Evolutionary conservation across 2,888 invertebrate genomes (phyloP).

Genomic region (Amblyteles armatorius): DNA sequence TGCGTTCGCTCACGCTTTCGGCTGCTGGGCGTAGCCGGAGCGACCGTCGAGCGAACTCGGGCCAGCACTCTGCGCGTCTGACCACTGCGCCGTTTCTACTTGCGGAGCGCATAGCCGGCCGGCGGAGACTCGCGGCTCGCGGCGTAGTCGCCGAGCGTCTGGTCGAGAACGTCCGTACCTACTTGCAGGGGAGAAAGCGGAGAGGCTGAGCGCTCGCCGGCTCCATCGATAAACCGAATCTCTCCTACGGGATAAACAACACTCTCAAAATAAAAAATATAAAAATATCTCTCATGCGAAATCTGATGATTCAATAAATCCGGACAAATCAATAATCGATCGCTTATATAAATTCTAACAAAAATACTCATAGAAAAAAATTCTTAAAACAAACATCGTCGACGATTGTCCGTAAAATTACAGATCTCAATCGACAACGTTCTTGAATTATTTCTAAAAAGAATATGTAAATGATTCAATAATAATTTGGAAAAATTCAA

Average conservation of each 20-base stretch:
- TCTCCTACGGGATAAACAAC: constrained; percentile 21
- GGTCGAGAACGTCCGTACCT: constrained; percentile 25
- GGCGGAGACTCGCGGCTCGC: constrained; percentile 14
- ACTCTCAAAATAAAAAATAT: not conserved
- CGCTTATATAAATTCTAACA: too few relatives aligned
- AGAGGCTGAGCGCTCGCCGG: constrained; percentile 11
- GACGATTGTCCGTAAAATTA: too few relatives aligned
- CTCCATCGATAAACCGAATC: constrained; percentile 49
- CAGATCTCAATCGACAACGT: too few relatives aligned
- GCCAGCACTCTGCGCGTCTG: constrained; percentile 28
- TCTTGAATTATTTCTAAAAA: too few relatives aligned
- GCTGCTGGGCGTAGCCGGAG: constrained; percentile 25
- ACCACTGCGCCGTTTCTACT: constrained; percentile 40
- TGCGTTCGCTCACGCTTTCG: constrained; percentile 36
- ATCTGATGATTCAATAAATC: too few relatives aligned
- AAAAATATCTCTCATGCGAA: not conserved
- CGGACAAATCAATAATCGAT: too few relatives aligned
- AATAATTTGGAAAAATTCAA: too few relatives aligned
- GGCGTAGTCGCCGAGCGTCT: constrained; percentile 31
- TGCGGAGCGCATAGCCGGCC: constrained; percentile 17
- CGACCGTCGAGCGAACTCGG: constrained; percentile 1
- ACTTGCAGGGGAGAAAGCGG: constrained; percentile 28
- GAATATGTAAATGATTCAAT: too few relatives aligned
- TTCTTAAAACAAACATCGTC: too few relatives aligned
- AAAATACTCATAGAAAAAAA: too few relatives aligned